phyloP scores from a whole-genome alignment of 2,113 vertebrate genomes.

The Balaeniceps rex region DNA sequence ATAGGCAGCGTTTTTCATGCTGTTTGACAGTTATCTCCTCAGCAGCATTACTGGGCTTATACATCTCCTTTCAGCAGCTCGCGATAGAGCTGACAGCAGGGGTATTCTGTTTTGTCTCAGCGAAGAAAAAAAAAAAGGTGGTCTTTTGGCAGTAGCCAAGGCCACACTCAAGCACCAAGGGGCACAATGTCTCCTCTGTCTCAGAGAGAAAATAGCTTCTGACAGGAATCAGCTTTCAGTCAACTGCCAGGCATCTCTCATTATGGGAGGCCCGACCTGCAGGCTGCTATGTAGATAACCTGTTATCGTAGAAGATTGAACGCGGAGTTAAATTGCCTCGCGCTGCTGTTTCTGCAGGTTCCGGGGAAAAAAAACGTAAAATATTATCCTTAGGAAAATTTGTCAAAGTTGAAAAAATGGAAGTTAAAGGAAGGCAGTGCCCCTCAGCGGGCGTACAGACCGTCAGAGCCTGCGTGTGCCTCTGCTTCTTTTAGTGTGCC shows the following conservation, averaged over 20 bases:
- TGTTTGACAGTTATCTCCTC: conserved; percentile 75
- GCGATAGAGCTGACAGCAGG: conserved; percentile 69
- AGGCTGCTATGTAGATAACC: conserved; percentile 50
- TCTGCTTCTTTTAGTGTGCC: accelerated
- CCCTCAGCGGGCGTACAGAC: accelerated
- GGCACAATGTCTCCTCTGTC: conserved; percentile 80
- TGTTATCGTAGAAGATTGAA: conserved; percentile 51
- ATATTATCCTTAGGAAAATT: not conserved
- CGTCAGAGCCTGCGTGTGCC: not conserved
- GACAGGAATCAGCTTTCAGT: conserved; percentile 83
- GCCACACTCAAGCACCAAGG: conserved; percentile 67
- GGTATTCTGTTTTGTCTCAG: conserved; percentile 77
- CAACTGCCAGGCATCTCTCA: conserved; percentile 67
- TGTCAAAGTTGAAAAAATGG: not conserved
- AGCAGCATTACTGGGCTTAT: conserved; percentile 57
- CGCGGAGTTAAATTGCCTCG: not conserved
- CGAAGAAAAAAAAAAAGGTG: conserved; percentile 65
- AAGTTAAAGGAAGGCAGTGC: not conserved
- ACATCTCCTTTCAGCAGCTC: conserved; percentile 70
- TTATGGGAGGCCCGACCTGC: conserved; percentile 57
- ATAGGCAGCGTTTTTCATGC: conserved; percentile 75
- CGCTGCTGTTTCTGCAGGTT: conserved; percentile 5
- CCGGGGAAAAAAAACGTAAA: not conserved
- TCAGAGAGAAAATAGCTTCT: conserved; percentile 74
- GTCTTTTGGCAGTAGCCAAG: conserved; percentile 63